Percentiles rank a stretch among this genome's conserved stretches.
phyloP scores from a whole-genome alignment of 2,888 invertebrate genomes.

The Pasiphila rectangulata region DNA sequence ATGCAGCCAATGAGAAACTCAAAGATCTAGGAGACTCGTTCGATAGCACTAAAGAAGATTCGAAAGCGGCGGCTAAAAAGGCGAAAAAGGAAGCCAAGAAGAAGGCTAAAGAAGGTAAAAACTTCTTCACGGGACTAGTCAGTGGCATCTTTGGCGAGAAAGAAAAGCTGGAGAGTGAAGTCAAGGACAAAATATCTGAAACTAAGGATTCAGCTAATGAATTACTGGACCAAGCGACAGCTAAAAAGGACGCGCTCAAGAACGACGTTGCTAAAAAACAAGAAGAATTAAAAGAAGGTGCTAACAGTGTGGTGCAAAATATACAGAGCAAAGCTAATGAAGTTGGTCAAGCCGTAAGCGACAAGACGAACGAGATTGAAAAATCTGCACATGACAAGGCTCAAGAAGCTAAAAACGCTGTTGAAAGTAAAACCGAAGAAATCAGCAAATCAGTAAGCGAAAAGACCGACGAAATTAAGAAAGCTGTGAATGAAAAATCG shows the following conservation, averaged over 20 bases:
- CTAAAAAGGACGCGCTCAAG: constrained; percentile 59
- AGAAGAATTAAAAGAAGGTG: constrained; percentile 47
- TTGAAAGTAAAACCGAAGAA: constrained; percentile 38
- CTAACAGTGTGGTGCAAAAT: constrained; percentile 41
- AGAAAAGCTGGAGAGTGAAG: constrained; percentile 68
- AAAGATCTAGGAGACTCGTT: constrained; percentile 54
- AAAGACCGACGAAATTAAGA: constrained; percentile 45
- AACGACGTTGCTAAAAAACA: constrained; percentile 49
- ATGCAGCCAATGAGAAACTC: constrained; percentile 51
- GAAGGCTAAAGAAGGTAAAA: constrained; percentile 71
- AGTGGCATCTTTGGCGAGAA: constrained; percentile 73
- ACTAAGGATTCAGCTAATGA: constrained; percentile 63
- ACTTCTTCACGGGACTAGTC: constrained; percentile 68
- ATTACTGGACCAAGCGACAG: constrained; percentile 52
- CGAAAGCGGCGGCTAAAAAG: constrained; percentile 51
- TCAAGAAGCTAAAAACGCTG: constrained; percentile 39
- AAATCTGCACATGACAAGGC: constrained; percentile 44
- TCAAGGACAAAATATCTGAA: constrained; percentile 62
- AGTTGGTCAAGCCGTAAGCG: constrained; percentile 42
- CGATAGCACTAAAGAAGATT: constrained; percentile 55
- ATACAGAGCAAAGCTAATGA: constrained; percentile 46
- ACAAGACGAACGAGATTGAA: constrained; percentile 44
- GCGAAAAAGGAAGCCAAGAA: constrained; percentile 64
- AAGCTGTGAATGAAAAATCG: constrained; percentile 32
- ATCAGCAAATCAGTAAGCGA: constrained; percentile 44